Conservation (phyloP, 1,140 invertebrate genomes). For the Cylas formicarius region DNA sequence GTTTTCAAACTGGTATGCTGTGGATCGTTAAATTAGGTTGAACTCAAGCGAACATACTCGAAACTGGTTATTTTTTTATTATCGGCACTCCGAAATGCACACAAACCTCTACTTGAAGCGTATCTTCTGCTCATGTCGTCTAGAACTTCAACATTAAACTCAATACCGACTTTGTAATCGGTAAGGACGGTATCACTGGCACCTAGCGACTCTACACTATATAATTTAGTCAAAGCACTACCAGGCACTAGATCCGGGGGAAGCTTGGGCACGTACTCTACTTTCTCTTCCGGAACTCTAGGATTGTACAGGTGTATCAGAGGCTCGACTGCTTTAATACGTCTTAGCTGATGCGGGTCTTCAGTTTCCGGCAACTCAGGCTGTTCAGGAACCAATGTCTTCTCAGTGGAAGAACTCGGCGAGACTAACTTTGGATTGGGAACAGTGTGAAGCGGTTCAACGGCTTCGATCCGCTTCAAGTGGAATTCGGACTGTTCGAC, state of each 20-base stretch:
- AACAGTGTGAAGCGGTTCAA: conserved; percentile 15
- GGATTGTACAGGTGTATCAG: conserved; percentile 26
- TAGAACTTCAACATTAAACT: conserved; percentile 32
- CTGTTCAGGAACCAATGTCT: conserved; percentile 10
- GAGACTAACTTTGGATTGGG: conserved; percentile 7
- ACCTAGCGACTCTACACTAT: conserved; percentile 25
- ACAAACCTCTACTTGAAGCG: conserved; percentile 33
- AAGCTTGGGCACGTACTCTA: conserved; percentile 23
- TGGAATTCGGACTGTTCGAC: conserved; percentile 19
- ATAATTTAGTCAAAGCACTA: conserved; percentile 30
- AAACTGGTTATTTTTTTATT: too few relatives aligned
- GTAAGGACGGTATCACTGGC: conserved; percentile 22
- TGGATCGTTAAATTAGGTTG: too few relatives aligned
- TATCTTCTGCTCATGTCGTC: conserved; percentile 38
- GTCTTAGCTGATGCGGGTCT: conserved; percentile 14
- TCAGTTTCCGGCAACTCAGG: conserved; percentile 13
- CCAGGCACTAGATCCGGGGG: conserved; percentile 22
- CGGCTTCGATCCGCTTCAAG: conserved; percentile 18
- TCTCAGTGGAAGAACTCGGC: conserved; percentile 13
- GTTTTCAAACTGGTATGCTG: too few relatives aligned
- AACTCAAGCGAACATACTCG: too few relatives aligned
- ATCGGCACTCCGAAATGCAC: too few relatives aligned
- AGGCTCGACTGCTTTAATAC: conserved; percentile 28
- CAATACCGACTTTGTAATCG: conserved; percentile 32
- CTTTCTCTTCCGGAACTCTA: conserved; percentile 21